Evolutionary conservation across 2,888 invertebrate genomes (phyloP), one percentile per base, ranked within the genome.

Genomic region (Boloria euphrosyne): DNA sequence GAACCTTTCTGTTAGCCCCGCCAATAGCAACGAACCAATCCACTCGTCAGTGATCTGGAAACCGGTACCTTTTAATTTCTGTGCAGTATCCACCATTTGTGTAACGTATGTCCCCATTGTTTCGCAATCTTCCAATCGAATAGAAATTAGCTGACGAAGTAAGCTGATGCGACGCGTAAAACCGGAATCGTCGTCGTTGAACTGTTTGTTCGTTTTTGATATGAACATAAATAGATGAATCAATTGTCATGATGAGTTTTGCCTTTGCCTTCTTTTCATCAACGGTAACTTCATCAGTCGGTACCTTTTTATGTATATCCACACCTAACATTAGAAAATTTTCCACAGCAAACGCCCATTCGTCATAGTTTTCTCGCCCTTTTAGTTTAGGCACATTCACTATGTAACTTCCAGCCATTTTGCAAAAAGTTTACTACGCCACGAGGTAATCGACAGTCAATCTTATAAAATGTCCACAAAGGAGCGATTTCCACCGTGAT

Each of bases 71-170:
- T 67, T 69, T 38, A 76, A 61, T 53, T 65, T 61, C 13, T 76
- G 73, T 14, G 70, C 68, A 1, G 74, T 74, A 46, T 76, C 72
- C 1, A 77, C 50, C 1, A 76, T 16, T 52, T 73, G 71, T 13
- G 72, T 74, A 0, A 76, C 74, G 18, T 75, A 76, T 0, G 17
- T 43, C 5, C 71, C 66, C 76, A 76, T 76, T 0, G 68, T 64
- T 13, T 70, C 71, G 52, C 72, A 73, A 47, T 63, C 73, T 65
- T 76, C 74, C 18, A 69, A 7, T 5, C 74, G 68, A 13, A 76
- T 74, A 0, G 68, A 70, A 3, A 75, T 75, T 4, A 75, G 47
- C 47, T 68, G 69, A 31, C 73, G 58, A 1, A 75, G 64, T 16
- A 77, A 58, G 14, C 66, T 70, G 13, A 75, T 76, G 62, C 47